These are phyloP conservation scores for Xanthorhoe spadicearia DNA, from an alignment of 2,888 invertebrate species.

Conservation along the genomic window DNA sequence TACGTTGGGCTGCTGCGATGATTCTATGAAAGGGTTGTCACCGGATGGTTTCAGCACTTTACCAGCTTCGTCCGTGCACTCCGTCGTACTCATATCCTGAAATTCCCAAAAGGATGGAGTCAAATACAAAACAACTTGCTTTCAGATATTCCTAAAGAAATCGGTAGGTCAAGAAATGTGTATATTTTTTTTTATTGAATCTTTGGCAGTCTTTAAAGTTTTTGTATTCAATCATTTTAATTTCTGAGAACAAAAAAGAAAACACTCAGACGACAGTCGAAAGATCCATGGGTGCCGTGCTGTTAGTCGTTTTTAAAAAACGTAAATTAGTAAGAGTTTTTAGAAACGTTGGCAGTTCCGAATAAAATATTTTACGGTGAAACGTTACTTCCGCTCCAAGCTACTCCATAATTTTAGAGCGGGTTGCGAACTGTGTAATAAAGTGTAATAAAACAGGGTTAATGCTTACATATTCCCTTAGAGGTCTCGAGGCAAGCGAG, in stretches of 20 bases:
- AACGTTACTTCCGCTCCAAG: neutral
- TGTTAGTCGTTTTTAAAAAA: no score
- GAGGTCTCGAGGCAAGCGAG: conserved; percentile 86
- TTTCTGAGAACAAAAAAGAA: neutral
- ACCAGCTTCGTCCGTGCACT: conserved; percentile 91
- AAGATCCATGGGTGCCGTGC: no score
- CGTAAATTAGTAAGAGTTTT: no score
- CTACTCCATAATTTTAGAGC: neutral
- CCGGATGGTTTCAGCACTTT: conserved; percentile 90
- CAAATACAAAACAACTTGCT: neutral
- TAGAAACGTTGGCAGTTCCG: neutral
- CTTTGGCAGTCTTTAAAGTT: conserved; percentile 6
- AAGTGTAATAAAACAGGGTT: neutral
- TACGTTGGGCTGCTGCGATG: conserved; percentile 93
- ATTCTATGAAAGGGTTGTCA: conserved; percentile 97
- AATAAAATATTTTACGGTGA: neutral
- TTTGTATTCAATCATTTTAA: conserved; percentile 2
- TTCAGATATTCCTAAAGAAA: neutral
- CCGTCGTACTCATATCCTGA: conserved; percentile 91
- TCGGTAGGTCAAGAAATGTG: neutral
- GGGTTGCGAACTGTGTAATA: neutral
- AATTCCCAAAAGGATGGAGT: conserved; percentile 41
- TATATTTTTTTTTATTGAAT: conserved; percentile 2
- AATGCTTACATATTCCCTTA: conserved; percentile 88
- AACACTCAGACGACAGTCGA: neutral